Evolutionary conservation across 2,113 vertebrate species (phyloP).

Genomic region (Strix aluco): DNA sequence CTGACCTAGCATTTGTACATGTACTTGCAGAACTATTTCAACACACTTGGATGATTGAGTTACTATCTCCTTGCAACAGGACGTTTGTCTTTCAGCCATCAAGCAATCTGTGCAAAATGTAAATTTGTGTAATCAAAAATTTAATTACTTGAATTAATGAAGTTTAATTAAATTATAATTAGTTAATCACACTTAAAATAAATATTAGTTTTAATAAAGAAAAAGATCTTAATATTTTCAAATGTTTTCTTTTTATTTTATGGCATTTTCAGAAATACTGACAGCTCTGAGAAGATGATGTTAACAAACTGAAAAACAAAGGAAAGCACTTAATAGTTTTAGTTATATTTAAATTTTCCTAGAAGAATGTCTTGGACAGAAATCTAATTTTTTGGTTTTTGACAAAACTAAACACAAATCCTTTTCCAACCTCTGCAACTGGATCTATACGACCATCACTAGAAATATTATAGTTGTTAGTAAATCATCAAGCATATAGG

Average conservation of each 20-base stretch:
- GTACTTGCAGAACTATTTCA: neutral
- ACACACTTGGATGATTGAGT: neutral
- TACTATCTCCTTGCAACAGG: neutral
- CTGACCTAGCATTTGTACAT: rapidly evolving
- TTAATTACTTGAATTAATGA: neutral
- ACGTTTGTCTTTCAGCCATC: neutral
- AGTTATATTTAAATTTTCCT: neutral
- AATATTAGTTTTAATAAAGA: neutral
- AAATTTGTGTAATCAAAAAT: neutral
- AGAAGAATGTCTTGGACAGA: neutral
- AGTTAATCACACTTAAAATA: neutral
- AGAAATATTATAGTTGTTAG: neutral
- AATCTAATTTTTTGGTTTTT: neutral
- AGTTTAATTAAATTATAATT: neutral
- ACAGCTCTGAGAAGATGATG: neutral
- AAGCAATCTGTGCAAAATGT: neutral
- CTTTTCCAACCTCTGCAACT: neutral
- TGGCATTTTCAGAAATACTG: neutral
- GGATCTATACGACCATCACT: neutral
- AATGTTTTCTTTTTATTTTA: neutral
- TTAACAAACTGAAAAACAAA: neutral
- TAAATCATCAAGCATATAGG: neutral
- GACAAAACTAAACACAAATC: neutral
- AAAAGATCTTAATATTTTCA: neutral
- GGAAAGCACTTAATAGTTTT: neutral